These are phyloP conservation scores for Rhabdomys pumilio DNA, from an alignment of 2,797 vertebrate genomes.

Conservation along the genomic window DNA sequence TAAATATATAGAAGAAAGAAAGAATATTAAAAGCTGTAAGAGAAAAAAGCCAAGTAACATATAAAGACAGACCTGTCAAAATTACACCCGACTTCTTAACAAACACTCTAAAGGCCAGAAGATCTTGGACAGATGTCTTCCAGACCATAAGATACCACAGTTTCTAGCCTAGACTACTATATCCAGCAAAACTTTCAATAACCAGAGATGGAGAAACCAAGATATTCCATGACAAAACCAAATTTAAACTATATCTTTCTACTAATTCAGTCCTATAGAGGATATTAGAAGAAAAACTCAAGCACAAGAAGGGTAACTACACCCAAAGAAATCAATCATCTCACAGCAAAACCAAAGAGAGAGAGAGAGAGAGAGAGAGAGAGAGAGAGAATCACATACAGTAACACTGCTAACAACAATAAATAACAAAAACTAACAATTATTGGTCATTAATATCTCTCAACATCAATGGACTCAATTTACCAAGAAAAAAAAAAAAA, in stretches of 20 bases:
- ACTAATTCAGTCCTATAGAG: not conserved
- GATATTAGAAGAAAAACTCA: not conserved
- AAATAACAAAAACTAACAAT: not conserved
- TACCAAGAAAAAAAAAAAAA: not conserved
- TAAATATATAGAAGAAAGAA: not conserved
- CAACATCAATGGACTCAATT: not conserved
- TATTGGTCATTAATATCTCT: not conserved
- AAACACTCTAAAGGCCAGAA: not conserved
- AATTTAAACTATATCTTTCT: not conserved
- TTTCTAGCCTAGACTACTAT: not conserved
- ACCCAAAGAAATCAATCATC: not conserved
- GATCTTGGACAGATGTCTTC: not conserved
- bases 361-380: too few relatives aligned
- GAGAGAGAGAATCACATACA: not conserved
- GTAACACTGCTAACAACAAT: not conserved
- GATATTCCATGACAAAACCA: not conserved
- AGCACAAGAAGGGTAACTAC: not conserved
- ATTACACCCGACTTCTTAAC: not conserved
- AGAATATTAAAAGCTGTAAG: not conserved
- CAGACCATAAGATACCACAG: not conserved
- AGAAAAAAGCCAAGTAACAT: not conserved
- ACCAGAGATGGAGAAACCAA: not conserved
- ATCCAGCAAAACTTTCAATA: not conserved
- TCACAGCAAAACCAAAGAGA: not conserved
- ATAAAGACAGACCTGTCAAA: not conserved